Base-by-base conservation (phyloP, 92 coral and sea anemone species). In the Galaxea fascicularis region DNA sequence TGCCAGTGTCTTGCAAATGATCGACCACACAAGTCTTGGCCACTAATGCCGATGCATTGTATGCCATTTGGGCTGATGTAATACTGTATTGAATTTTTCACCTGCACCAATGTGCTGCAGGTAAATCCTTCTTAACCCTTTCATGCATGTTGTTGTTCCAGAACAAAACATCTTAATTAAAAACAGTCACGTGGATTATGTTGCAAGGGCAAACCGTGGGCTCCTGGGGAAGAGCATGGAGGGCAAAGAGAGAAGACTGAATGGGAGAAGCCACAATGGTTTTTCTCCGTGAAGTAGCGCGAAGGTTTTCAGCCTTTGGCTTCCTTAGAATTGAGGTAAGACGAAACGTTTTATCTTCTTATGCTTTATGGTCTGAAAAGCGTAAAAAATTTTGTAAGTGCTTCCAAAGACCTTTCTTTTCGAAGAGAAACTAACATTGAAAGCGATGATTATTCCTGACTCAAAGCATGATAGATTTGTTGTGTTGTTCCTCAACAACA, bases 51-150 rank as follows among this genome's bases (percentile, higher is more conserved):
- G 10, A 52, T 86, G 22, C 21, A 73, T 44, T 26, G 90, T 51
- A 85, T 92, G 95, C 92, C 95, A 47, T 92, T 89, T 92, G 90
- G 95, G 8, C 21, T 92, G 56, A 82, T 92, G 12, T 89, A 92
- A 51, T 88, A 88, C 46, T 84, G 79, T 30, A 85, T 88, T 3
- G 90, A 92, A 35, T 92, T 92, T 71, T 88, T 85, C 76, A 79
- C 82, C 14, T 91, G 92, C 52, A 91, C 94, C 58, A 83, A 84
- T 80, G 76, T 80, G 17, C 66, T 41, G 45, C 90, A 91, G 90
- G 91, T 87, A 11, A 66, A n/a, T n/a, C n/a, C n/a, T n/a, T 46
- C 51, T 46, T 49, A 76, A 15, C 72, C 13, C 65, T 60, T 60
- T 22, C 56, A 3, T 71, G 58, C 75, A 71, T 71, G 75, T 20